Evolutionary conservation across 2,113 vertebrate species (phyloP).

Genomic region (Collichthys lucidus): DNA sequence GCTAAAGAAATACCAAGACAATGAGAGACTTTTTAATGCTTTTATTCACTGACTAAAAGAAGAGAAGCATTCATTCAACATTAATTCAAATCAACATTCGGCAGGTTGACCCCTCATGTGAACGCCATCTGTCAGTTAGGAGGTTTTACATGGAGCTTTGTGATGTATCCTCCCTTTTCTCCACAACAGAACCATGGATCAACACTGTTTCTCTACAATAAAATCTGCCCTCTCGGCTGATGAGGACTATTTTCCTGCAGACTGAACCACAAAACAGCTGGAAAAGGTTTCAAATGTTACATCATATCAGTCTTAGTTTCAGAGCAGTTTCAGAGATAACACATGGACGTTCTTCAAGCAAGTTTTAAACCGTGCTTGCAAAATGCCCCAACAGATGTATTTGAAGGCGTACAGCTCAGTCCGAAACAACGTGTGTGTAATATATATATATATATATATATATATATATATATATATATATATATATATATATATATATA

Average conservation of each 20-base stretch:
- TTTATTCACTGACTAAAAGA: conserved; percentile 99
- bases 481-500: too few relatives aligned
- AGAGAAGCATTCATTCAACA: conserved; percentile 98
- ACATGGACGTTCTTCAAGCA: neutral
- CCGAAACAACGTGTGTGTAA: too few relatives aligned
- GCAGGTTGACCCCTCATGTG: conserved; percentile 87
- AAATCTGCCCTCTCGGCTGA: conserved; percentile 91
- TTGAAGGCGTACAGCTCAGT: neutral
- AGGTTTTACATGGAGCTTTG: conserved; percentile 74
- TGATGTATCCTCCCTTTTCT: conserved; percentile 72
- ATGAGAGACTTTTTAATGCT: conserved; percentile 86
- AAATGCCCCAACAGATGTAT: neutral
- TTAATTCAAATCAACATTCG: conserved; percentile 94
- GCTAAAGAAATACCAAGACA: neutral
- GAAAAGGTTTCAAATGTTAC: conserved; percentile 39
- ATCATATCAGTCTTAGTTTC: neutral
- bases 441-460: too few relatives aligned
- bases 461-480: too few relatives aligned
- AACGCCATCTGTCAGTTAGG: conserved; percentile 85
- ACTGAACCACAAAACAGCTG: conserved; percentile 60
- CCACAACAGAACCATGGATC: conserved; percentile 85
- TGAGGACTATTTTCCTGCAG: conserved; percentile 53
- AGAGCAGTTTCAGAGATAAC: neutral
- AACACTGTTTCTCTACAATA: conserved; percentile 87
- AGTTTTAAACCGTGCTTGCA: neutral